These are phyloP conservation scores for Cyclina sinensis DNA, from an alignment of 1,140 invertebrate genomes.

Conservation along the genomic window DNA sequence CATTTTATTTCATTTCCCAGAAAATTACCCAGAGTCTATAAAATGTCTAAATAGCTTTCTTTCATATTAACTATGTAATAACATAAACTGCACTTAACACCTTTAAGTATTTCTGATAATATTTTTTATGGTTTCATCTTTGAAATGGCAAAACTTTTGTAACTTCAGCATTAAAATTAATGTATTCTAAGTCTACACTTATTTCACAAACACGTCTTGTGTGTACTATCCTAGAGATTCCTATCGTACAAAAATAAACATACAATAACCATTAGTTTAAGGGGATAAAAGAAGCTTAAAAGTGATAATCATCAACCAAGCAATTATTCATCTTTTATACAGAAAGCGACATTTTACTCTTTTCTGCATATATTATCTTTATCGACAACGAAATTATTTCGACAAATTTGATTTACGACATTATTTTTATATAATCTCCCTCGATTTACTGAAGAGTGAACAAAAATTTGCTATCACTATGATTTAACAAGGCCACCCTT, in stretches of 20 bases:
- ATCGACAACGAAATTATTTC: background rate
- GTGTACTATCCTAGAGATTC: slow-evolving; percentile 1
- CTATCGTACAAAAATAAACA: background rate
- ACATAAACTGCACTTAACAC: background rate
- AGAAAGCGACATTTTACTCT: slow-evolving; percentile 40
- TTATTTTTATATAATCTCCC: slow-evolving; percentile 45
- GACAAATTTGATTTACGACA: slow-evolving; percentile 58
- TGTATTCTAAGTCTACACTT: background rate
- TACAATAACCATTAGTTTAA: slow-evolving; percentile 6
- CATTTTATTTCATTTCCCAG: background rate
- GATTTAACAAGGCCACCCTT: slow-evolving; percentile 56
- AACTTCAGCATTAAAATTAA: slow-evolving; percentile 21
- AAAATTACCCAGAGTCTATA: background rate
- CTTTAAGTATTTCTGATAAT: background rate
- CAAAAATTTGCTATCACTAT: slow-evolving; percentile 36
- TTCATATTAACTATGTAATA: background rate
- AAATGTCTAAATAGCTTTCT: background rate
- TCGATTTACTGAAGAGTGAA: background rate
- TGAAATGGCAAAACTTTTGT: too few species aligned
- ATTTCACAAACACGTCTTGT: background rate
- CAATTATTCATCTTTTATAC: slow-evolving; percentile 19
- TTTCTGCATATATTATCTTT: slow-evolving; percentile 43
- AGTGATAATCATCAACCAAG: background rate
- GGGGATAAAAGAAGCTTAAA: slow-evolving; percentile 2
- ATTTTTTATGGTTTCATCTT: background rate